A percentile compares a stretch with the other conserved stretches of the same genome.
These are phyloP conservation scores for Calosoma granatense DNA, from an alignment of 1,140 invertebrate genomes.

Conservation along the genomic window DNA sequence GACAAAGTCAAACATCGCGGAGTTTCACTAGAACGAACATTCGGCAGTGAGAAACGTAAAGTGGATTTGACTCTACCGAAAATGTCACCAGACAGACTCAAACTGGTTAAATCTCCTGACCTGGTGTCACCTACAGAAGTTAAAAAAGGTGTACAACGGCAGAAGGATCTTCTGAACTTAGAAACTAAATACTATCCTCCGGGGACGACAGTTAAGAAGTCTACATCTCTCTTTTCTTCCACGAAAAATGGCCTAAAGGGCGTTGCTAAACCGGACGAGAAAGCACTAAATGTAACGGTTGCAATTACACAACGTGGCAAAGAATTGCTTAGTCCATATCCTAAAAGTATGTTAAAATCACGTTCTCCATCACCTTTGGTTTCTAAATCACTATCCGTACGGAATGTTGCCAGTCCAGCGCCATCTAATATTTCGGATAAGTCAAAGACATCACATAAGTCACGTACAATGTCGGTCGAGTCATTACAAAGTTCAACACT, in stretches of 20 bases:
- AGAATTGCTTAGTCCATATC: constrained; percentile 26
- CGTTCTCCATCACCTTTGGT: constrained; percentile 18
- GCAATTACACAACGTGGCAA: constrained; percentile 39
- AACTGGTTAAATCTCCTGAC: constrained; percentile 39
- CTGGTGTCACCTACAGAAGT: constrained; percentile 48
- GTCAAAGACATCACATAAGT: constrained; percentile 3
- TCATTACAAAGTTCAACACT: background rate
- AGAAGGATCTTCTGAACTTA: constrained; percentile 18
- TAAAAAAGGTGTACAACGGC: constrained; percentile 42
- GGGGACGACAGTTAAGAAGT: constrained; percentile 34
- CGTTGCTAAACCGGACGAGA: constrained; percentile 31
- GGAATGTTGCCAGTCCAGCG: constrained; percentile 11
- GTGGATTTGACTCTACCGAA: constrained; percentile 22
- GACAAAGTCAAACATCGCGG: constrained; percentile 23
- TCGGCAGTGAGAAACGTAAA: constrained; percentile 30
- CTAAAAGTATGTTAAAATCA: constrained; percentile 13
- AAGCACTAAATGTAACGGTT: constrained; percentile 36
- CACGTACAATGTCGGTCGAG: background rate
- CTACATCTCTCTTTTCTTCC: constrained; percentile 33
- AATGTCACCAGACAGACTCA: constrained; percentile 16
- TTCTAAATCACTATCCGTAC: background rate
- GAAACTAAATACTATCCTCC: constrained; percentile 22
- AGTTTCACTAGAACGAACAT: constrained; percentile 38
- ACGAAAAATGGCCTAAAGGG: constrained; percentile 24
- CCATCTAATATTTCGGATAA: constrained; percentile 16